phyloP scores from a whole-genome alignment of 2,888 invertebrate genomes.

The Melitaea athalia region DNA sequence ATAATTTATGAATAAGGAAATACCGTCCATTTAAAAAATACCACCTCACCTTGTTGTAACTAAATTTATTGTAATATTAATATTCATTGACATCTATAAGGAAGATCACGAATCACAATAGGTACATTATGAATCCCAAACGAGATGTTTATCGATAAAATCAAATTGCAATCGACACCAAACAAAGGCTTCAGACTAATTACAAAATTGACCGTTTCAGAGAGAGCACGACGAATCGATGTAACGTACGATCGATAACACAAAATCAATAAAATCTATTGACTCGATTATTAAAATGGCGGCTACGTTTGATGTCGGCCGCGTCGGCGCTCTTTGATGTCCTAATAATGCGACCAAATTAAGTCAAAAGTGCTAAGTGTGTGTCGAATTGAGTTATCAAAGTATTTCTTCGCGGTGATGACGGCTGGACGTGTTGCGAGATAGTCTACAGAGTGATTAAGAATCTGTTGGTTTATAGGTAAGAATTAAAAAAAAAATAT shows the following conservation, averaged over 20 bases:
- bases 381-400: constrained; percentile 80
- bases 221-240: constrained; percentile 66
- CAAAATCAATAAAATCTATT: constrained; percentile 80
- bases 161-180: constrained; percentile 57
- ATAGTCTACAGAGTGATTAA: constrained; percentile 31
- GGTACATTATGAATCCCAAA: constrained; percentile 21
- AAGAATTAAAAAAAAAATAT: no score
- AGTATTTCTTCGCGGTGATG: constrained; percentile 70
- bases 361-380: constrained; percentile 78
- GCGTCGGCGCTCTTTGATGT: constrained; percentile 75
- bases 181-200: constrained; percentile 72
- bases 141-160: constrained; percentile 36
- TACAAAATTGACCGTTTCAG: constrained; percentile 65
- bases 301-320: constrained; percentile 65
- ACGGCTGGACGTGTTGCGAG: constrained; percentile 51
- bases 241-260: constrained; percentile 61
- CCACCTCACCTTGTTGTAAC: neutral
- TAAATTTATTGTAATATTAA: neutral
- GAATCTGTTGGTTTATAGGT: neutral
- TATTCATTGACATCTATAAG: constrained; percentile 4
- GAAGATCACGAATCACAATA: constrained; percentile 18
- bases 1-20: no score
- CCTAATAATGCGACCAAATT: constrained; percentile 79
- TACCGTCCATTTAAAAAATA: neutral
- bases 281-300: constrained; percentile 50